A percentile compares a stretch with the other conserved stretches of the same genome.
Evolutionary conservation across 2,113 vertebrate species (phyloP).

Genomic region (Ploceus nigricollis): DNA sequence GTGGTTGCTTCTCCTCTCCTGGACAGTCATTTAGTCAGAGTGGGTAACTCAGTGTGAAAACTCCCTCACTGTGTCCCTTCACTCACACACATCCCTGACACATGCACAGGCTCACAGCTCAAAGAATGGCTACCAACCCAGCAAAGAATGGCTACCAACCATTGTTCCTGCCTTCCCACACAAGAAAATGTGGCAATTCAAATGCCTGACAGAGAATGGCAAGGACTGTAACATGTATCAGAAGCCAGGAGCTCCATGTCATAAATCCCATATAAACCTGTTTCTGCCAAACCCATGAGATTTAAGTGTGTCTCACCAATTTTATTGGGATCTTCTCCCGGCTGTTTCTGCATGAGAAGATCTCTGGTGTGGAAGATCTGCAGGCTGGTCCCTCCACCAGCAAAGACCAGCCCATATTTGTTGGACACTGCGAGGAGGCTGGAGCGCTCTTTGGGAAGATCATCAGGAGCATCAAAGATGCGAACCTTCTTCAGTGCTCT

Average conservation of each 20-base stretch:
- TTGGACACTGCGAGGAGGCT: constrained; percentile 88
- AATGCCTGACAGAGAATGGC: rapidly evolving
- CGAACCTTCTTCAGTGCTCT: constrained; percentile 91
- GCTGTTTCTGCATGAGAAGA: constrained; percentile 80
- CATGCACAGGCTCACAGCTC: rapidly evolving
- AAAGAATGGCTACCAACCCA: neutral
- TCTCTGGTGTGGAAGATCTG: constrained; percentile 83
- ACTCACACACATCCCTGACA: neutral
- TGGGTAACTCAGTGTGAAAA: neutral
- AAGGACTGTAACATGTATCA: neutral
- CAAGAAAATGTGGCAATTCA: neutral
- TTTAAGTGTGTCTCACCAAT: constrained; percentile 70
- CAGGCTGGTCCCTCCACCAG: constrained; percentile 78
- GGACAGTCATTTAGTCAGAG: neutral
- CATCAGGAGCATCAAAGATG: constrained; percentile 81
- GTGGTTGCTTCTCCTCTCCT: neutral
- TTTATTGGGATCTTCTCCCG: constrained; percentile 84
- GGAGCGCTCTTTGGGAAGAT: constrained; percentile 85
- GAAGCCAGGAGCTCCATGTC: neutral
- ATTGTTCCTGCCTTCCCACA: neutral
- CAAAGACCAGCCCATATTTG: constrained; percentile 87
- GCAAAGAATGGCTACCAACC: neutral
- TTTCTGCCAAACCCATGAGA: neutral
- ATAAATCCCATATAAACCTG: neutral
- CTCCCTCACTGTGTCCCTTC: neutral